Evolutionary conservation across 2,113 vertebrate genomes (phyloP).

Genomic region (Astatotilapia flaviijosephi): DNA sequence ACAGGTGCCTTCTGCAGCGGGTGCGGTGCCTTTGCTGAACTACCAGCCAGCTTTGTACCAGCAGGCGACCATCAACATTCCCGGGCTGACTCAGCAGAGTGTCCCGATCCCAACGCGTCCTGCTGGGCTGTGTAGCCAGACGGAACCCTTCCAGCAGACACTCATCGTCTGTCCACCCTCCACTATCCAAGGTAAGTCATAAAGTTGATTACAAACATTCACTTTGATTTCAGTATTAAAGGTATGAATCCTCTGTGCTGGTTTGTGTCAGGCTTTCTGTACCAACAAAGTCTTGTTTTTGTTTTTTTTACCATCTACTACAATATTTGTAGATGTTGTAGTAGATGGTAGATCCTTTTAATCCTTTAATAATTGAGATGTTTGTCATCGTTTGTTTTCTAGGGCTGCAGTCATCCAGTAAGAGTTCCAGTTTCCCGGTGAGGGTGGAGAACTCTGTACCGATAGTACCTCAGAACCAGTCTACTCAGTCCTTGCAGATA

Average conservation of each 20-base stretch:
- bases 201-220: not conserved
- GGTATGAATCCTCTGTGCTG: not conserved
- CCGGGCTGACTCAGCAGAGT: constrained; percentile 90
- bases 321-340: not conserved
- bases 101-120: constrained; percentile 87
- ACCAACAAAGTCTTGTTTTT: not conserved
- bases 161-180: constrained; percentile 96
- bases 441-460: constrained; percentile 94
- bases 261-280: not conserved
- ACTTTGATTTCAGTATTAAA: not conserved
- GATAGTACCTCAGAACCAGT: constrained; percentile 91
- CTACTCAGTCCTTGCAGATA: constrained; percentile 92
- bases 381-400: not conserved
- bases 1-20: constrained; percentile 81
- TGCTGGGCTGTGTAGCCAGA: constrained; percentile 88
- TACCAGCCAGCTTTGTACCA: constrained; percentile 94
- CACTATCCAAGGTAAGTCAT: constrained; percentile 87
- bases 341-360: not conserved
- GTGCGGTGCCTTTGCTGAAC: constrained; percentile 93
- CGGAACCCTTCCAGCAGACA: constrained; percentile 97
- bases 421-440: constrained; percentile 89
- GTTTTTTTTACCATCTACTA: not conserved
- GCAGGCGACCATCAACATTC: constrained; percentile 96
- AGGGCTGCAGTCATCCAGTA: constrained; percentile 68
- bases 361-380: not conserved